phyloP scores from a whole-genome alignment of 2,888 invertebrate species.

The Xestia c-nigrum region DNA sequence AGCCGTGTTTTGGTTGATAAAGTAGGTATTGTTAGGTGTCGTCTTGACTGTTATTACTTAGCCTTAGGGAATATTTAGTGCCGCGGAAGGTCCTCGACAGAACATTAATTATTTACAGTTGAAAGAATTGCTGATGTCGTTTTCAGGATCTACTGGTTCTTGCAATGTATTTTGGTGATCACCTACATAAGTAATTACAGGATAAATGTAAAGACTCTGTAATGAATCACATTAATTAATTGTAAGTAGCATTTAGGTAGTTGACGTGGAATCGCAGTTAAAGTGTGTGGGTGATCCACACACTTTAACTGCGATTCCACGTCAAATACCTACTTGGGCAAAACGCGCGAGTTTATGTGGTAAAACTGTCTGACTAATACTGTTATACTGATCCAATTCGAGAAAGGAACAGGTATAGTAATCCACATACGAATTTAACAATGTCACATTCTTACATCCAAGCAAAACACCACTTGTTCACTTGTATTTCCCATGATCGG shows the following conservation, averaged over 20 bases:
- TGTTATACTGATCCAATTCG: not conserved
- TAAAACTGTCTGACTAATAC: not conserved
- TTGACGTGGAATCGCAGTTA: not conserved
- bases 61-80: slow-evolving; percentile 10
- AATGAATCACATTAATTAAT: not conserved
- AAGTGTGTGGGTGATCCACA: not conserved
- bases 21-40: not conserved
- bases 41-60: slow-evolving; percentile 17
- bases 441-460: not conserved
- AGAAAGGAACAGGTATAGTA: not conserved
- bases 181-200: not conserved
- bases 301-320: too few species aligned
- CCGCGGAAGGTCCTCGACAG: not conserved
- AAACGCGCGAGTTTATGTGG: not conserved
- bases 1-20: not conserved
- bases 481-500: not conserved
- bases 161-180: not conserved
- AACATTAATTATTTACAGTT: slow-evolving; percentile 1
- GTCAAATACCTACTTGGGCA: too few species aligned
- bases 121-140: not conserved
- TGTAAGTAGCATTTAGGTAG: not conserved
- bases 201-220: not conserved
- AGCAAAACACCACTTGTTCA: not conserved
- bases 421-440: not conserved
- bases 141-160: not conserved